Evolutionary conservation across 1,140 invertebrate species (phyloP).

Genomic region (Goniozus legneri): DNA sequence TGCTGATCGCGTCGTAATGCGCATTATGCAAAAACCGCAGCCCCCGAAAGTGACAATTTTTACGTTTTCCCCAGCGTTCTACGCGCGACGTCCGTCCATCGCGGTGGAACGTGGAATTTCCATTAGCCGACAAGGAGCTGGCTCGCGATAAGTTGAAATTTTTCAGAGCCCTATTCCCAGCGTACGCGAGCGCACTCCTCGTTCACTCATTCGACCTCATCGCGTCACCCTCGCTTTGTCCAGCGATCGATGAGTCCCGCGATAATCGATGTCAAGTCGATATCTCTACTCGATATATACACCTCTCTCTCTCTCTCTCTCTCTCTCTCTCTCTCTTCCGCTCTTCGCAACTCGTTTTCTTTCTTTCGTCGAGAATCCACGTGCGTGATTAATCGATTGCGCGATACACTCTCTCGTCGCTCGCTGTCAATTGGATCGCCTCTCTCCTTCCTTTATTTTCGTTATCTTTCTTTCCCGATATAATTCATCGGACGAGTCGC

Average conservation of each 20-base stretch:
- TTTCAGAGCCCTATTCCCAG: conserved; percentile 15
- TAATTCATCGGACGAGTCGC: too few species aligned
- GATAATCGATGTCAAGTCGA: too few species aligned
- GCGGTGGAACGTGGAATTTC: conserved; percentile 39
- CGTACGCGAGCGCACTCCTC: conserved; percentile 13
- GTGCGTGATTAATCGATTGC: too few species aligned
- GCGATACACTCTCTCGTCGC: too few species aligned
- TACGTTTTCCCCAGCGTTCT: conserved; percentile 21
- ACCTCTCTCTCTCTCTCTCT: conserved; percentile 11
- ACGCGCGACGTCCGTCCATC: conserved; percentile 20
- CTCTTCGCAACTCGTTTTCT: conserved; percentile 13
- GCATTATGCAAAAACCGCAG: conserved; percentile 36
- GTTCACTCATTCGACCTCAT: conserved; percentile 9
- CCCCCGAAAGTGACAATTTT: conserved; percentile 40
- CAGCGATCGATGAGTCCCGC: too few species aligned
- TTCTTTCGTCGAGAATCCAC: too few species aligned
- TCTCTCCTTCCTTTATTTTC: too few species aligned
- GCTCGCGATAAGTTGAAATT: conserved; percentile 14
- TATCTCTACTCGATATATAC: too few species aligned
- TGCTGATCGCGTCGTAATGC: conserved; percentile 36
- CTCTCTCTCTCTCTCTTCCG: conserved; percentile 12
- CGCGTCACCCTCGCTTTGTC: neutral
- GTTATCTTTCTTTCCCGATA: too few species aligned
- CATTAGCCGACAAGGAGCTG: conserved; percentile 35
- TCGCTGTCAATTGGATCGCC: too few species aligned